Evolutionary conservation across 2,113 vertebrate genomes (phyloP).

Genomic region (Sialia sialis): DNA sequence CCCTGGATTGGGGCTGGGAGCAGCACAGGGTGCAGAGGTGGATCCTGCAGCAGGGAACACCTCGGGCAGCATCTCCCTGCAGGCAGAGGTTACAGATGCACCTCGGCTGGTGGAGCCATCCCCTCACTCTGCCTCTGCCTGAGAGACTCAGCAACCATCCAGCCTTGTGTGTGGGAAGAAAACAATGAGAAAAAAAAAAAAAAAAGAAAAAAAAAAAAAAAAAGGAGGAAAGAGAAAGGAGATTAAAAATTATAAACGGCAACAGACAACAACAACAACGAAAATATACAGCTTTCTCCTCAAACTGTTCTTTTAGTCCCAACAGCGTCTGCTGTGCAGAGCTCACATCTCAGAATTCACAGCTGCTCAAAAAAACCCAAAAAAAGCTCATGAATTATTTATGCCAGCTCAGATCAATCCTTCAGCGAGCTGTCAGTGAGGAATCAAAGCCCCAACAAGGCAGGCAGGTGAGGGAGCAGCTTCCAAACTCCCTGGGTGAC

Average conservation of each 20-base stretch:
- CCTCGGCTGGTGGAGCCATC: not conserved
- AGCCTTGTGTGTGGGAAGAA: not conserved
- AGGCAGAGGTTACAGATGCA: not conserved
- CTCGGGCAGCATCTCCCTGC: not conserved
- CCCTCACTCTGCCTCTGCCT: not conserved
- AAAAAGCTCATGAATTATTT: slow-evolving; percentile 67
- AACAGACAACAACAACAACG: slow-evolving; percentile 20
- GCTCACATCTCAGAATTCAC: slow-evolving; percentile 13
- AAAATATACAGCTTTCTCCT: slow-evolving; percentile 17
- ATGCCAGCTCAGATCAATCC: slow-evolving; percentile 43
- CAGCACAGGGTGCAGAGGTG: not conserved
- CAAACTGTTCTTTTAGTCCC: slow-evolving; percentile 3
- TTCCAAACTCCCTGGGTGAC: not conserved
- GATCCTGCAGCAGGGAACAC: not conserved
- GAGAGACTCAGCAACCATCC: not conserved
- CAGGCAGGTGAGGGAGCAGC: not conserved
- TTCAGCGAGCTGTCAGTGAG: slow-evolving; percentile 59
- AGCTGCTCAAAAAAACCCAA: slow-evolving; percentile 7
- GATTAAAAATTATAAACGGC: slow-evolving; percentile 6
- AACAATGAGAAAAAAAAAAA: not conserved
- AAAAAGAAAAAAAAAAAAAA: not conserved
- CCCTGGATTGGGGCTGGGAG: not conserved
- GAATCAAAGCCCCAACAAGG: slow-evolving; percentile 62
- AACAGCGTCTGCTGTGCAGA: not conserved
- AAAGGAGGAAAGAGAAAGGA: not conserved